Conservation (phyloP, 2,113 vertebrate genomes). For the Calonectris borealis region DNA sequence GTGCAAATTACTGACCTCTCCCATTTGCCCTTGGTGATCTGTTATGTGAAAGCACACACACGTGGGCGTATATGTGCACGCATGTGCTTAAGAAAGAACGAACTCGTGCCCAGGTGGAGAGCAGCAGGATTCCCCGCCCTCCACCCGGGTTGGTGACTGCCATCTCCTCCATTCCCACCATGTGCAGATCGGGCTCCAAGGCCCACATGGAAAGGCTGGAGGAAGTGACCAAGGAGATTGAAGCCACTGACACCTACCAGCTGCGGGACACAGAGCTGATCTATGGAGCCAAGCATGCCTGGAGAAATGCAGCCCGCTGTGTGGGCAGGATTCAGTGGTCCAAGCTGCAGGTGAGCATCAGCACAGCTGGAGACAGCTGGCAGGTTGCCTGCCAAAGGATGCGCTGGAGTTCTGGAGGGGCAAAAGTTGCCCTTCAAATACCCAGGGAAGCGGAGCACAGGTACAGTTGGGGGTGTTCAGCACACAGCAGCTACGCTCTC, state of each 20-base stretch:
- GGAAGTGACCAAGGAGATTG: conserved; percentile 92
- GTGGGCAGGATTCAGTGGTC: conserved; percentile 99
- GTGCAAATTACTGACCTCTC: neutral
- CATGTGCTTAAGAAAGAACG: neutral
- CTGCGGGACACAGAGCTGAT: conserved; percentile 95
- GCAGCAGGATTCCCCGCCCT: neutral
- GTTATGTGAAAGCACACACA: neutral
- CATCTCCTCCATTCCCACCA: neutral
- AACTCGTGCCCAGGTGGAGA: fast-evolving
- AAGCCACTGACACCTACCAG: conserved; percentile 88
- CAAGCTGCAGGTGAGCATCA: conserved; percentile 87
- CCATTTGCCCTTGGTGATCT: too few relatives aligned
- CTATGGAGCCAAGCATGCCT: conserved; percentile 95
- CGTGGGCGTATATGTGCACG: fast-evolving
- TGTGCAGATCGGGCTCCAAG: conserved; percentile 87
- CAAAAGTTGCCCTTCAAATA: neutral
- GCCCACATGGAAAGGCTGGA: conserved; percentile 90
- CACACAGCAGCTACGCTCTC: neutral
- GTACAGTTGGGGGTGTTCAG: too few relatives aligned
- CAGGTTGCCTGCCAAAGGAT: neutral
- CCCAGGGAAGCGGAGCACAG: neutral
- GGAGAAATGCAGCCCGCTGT: conserved; percentile 93
- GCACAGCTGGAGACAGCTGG: neutral
- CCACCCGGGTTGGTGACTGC: fast-evolving
- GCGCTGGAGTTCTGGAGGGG: neutral